Conservation (phyloP, 2,888 invertebrate species). For the Heteromyza rotundicornis region DNA sequence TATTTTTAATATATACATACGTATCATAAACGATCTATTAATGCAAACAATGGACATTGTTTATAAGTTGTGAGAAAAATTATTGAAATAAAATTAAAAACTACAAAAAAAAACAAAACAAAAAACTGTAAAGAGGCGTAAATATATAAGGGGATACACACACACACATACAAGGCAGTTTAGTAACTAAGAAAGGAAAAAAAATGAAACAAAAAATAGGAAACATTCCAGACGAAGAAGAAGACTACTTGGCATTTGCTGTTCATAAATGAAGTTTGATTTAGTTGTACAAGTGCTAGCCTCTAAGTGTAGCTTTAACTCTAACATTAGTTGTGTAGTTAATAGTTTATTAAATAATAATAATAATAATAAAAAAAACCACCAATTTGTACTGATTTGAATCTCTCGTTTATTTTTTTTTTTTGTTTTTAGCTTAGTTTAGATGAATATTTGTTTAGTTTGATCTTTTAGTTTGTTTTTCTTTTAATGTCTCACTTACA, state of each 20-base stretch:
- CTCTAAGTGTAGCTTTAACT: not conserved
- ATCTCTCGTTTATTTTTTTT: slow-evolving; percentile 18
- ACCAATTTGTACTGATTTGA: slow-evolving; percentile 33
- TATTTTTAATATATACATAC: not conserved
- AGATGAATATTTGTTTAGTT: no score
- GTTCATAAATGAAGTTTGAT: slow-evolving; percentile 47
- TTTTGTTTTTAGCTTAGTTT: not conserved
- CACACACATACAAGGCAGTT: not conserved
- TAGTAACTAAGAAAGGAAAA: no score
- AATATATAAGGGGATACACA: slow-evolving; percentile 9
- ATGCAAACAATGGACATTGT: not conserved
- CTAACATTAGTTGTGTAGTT: slow-evolving; percentile 18
- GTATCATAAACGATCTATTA: no score
- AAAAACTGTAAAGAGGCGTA: slow-evolving; percentile 33
- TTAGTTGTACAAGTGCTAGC: not conserved
- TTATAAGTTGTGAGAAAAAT: not conserved
- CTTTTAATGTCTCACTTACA: slow-evolving; percentile 3
- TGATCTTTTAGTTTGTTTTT: not conserved
- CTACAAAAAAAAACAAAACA: no score
- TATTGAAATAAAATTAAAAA: slow-evolving; percentile 5
- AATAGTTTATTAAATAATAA: no score
- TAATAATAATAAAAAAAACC: slow-evolving; percentile 12
- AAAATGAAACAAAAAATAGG: no score
- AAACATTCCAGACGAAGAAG: no score
- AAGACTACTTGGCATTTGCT: slow-evolving; percentile 40